Conservation (phyloP, 2,888 invertebrate genomes). For the Eubasilissa splendida region DNA sequence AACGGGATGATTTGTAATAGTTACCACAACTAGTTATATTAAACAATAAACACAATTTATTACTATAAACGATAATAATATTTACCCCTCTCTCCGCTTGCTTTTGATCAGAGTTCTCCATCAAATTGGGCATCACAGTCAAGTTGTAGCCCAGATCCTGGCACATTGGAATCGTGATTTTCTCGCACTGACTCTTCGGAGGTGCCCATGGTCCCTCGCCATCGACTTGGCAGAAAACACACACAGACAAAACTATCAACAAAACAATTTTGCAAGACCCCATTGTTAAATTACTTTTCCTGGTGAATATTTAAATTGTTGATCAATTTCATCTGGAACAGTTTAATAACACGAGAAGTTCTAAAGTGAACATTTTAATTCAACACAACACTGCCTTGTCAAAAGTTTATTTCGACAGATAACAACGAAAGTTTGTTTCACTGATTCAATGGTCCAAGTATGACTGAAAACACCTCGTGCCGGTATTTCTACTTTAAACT, state of each 20-base stretch:
- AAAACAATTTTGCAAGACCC: slow-evolving; percentile 64
- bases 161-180: slow-evolving; percentile 85
- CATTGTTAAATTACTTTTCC: slow-evolving; percentile 9
- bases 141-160: slow-evolving; percentile 88
- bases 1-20: not conserved
- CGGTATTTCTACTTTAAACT: slow-evolving; percentile 34
- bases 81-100: slow-evolving; percentile 86
- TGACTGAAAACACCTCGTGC: slow-evolving; percentile 27
- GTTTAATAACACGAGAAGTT: not conserved
- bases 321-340: too few species aligned
- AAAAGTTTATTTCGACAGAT: not conserved
- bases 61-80: slow-evolving; percentile 33
- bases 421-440: not conserved
- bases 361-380: not conserved
- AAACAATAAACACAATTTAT: too few species aligned
- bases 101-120: slow-evolving; percentile 86
- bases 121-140: slow-evolving; percentile 89
- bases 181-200: slow-evolving; percentile 78
- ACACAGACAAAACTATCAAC: slow-evolving; percentile 63
- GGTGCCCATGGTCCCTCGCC: slow-evolving; percentile 63
- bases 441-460: not conserved
- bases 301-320: too few species aligned
- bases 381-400: not conserved
- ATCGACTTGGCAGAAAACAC: slow-evolving; percentile 63
- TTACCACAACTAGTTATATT: too few species aligned